Base-by-base conservation (phyloP, 1,140 invertebrate species). In the Grapholita molesta region DNA sequence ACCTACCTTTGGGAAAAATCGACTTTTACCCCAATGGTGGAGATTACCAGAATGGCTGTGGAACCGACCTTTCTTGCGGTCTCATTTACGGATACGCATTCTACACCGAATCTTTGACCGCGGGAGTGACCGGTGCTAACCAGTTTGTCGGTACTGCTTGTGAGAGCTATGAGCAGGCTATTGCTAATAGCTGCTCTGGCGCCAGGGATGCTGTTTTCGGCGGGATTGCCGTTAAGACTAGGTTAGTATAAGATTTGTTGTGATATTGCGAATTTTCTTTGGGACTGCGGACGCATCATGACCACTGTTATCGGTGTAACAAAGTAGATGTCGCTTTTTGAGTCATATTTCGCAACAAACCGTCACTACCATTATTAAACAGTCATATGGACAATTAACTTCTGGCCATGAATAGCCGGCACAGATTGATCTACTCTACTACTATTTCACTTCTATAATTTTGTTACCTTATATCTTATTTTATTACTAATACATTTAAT, bases 21-120 rank as follows among this genome's bases (percentile, higher is more conserved):
- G 95, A 96, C 79, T 96, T 95, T 79, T 96, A 94, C 80, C 91
- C 94, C 8, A 96, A 96, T 74, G 95, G 95, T 32, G 95, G 94
- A 3, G 69, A 72, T 35, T 23, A 3, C n/a, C 85, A 88, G 55
- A 55, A 33, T 3, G 79, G 79, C 18, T 91, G 89, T 66, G 80
- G 74, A 7, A 33, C 11, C 0, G 77, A 85, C 11, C 9, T 65
- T 0, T 30, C 67, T 2, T 92, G 88, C 69, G 84, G 86, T 1
- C 84, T 88, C 42, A 75, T 65, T 1, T 83, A 76, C 65, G 32
- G 80, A 4, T 88, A 84, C 61, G 75, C 73, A 0, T 90, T 78
- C 73, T 91, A 88, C 38, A 82, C 84, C 30, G 89, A 91, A 65
- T 91, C 89, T 5, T 33, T 90, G 6, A 73, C 48, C 3, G 68